phyloP scores from a whole-genome alignment of 1,140 invertebrate genomes.

The Potamilus streckersoni region DNA sequence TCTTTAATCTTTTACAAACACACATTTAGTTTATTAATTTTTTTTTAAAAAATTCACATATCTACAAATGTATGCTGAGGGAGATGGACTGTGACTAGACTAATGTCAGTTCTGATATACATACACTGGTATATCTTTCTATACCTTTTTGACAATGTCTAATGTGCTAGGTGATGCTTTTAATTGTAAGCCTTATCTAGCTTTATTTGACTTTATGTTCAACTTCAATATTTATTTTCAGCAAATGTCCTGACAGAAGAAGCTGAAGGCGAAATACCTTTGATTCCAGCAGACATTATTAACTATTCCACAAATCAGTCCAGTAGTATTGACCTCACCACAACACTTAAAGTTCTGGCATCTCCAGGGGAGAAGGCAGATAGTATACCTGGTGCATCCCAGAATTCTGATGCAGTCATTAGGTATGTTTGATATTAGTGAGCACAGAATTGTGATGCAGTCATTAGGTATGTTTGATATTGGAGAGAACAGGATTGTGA shows the following conservation, averaged over 20 bases:
- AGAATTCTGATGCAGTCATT: constrained; percentile 74
- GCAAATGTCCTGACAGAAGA: constrained; percentile 78
- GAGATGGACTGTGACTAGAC: too few species aligned
- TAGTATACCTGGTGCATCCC: constrained; percentile 69
- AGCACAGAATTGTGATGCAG: constrained; percentile 72
- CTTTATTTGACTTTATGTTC: neutral
- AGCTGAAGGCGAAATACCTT: constrained; percentile 79
- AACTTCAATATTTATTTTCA: constrained; percentile 43
- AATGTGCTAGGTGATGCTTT: too few species aligned
- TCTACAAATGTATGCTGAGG: too few species aligned
- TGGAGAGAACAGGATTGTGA: constrained; percentile 70
- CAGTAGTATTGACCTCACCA: constrained; percentile 72
- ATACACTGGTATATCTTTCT: too few species aligned
- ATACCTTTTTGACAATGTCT: too few species aligned
- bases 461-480: constrained; percentile 69
- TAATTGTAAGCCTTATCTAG: too few species aligned
- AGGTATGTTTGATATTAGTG: constrained; percentile 52
- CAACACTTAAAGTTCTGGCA: constrained; percentile 74
- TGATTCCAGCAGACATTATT: constrained; percentile 83
- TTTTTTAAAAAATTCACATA: too few species aligned
- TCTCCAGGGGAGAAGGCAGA: constrained; percentile 60
- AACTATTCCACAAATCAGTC: constrained; percentile 76
- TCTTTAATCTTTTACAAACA: too few species aligned
- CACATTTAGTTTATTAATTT: too few species aligned
- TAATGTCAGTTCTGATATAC: too few species aligned